Percentiles rank a stretch among this genome's conserved stretches.
phyloP scores from a whole-genome alignment of 1,140 invertebrate species.

The Pseudomyrmex gracilis region DNA sequence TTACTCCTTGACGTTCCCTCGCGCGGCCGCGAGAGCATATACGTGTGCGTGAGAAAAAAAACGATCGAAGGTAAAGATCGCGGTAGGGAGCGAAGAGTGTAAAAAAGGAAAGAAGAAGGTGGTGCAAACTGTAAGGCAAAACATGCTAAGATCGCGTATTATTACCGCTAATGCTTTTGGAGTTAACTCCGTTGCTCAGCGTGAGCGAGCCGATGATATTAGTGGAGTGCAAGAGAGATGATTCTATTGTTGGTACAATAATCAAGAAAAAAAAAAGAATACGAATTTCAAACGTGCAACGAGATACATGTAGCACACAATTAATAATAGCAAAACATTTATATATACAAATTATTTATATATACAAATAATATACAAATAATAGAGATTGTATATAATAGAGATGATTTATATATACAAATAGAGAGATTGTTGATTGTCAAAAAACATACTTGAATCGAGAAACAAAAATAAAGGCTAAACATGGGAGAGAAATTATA shows the following conservation, averaged over 20 bases:
- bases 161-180: conserved; percentile 68
- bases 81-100: neutral
- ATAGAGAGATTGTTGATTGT: too few relatives aligned
- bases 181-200: conserved; percentile 45
- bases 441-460: too few relatives aligned
- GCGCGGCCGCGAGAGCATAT: conserved; percentile 19
- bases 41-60: conserved; percentile 27
- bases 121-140: conserved; percentile 57
- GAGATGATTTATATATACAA: too few relatives aligned
- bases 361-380: too few relatives aligned
- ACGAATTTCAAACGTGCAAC: neutral
- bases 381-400: too few relatives aligned
- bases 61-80: conserved; percentile 31
- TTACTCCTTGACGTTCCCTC: conserved; percentile 72
- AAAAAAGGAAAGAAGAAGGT: conserved; percentile 7
- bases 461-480: neutral
- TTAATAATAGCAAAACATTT: neutral
- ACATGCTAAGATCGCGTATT: conserved; percentile 60
- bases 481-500: neutral
- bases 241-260: neutral
- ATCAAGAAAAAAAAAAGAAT: conserved; percentile 5
- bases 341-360: too few relatives aligned
- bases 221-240: conserved; percentile 31
- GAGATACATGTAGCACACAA: neutral
- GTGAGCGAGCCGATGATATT: conserved; percentile 59